These are phyloP conservation scores for Xiphophorus couchianus DNA, from an alignment of 2,113 vertebrate genomes.

Conservation along the genomic window DNA sequence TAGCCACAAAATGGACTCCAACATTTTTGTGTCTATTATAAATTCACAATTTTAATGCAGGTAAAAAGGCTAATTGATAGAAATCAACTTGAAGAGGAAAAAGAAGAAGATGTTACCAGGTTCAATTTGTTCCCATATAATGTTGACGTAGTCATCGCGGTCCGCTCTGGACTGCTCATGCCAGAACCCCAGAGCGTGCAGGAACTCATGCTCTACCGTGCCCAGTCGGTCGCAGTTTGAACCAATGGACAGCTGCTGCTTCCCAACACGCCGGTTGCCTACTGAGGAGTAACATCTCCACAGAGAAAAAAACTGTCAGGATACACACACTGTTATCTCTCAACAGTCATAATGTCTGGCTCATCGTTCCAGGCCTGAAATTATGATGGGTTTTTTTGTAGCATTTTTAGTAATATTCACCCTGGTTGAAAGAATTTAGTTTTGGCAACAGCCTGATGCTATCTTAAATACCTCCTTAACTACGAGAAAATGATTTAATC, in stretches of 20 bases:
- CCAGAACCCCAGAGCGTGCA: constrained; percentile 91
- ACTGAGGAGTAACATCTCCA: constrained; percentile 88
- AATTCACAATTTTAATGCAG: no score
- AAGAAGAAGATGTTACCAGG: constrained; percentile 69
- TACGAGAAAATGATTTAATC: no score
- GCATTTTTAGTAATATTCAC: no score
- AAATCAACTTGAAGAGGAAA: neutral
- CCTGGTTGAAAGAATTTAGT: no score
- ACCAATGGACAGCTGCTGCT: constrained; percentile 87
- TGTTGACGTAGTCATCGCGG: constrained; percentile 86
- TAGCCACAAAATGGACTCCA: no score
- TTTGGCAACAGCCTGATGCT: no score
- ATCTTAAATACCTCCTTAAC: no score
- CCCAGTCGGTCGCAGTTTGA: constrained; percentile 83
- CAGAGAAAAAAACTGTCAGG: neutral
- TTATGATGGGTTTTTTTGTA: no score
- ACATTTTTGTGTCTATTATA: no score
- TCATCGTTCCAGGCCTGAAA: no score
- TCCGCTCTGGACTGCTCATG: constrained; percentile 91
- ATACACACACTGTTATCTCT: neutral
- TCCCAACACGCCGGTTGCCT: constrained; percentile 79
- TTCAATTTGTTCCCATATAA: constrained; percentile 85
- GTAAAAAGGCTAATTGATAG: no score
- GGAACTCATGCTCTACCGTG: constrained; percentile 88
- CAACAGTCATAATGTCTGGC: no score